Conservation (phyloP, 2,797 vertebrate genomes). For the Corythornis leucogaster region DNA sequence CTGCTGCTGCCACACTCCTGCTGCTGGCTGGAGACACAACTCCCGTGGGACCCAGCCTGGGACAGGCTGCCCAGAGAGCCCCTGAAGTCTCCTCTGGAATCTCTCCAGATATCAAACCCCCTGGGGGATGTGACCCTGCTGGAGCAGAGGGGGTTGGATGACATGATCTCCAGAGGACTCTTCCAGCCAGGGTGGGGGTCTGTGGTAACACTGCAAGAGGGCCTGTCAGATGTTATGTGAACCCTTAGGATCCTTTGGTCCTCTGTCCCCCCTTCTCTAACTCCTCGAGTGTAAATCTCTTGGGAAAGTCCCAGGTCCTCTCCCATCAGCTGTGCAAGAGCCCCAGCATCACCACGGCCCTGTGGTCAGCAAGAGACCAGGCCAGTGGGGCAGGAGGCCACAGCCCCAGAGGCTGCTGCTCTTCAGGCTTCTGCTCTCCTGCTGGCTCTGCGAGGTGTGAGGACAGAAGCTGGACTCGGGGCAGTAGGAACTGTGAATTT, state of each 20-base stretch:
- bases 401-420: not conserved
- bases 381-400: not conserved
- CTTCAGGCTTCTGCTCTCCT: not conserved
- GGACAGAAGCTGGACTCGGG: constrained; percentile 31
- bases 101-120: not conserved
- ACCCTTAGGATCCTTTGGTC: not conserved
- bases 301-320: not conserved
- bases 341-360: not conserved
- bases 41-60: not conserved
- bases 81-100: not conserved
- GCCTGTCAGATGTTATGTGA: not conserved
- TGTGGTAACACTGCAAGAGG: not conserved
- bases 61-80: not conserved
- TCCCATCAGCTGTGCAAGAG: fast-evolving
- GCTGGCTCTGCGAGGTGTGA: not conserved
- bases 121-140: not conserved
- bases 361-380: fast-evolving
- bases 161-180: not conserved
- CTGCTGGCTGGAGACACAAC: not conserved
- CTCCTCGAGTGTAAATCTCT: not conserved
- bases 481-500: constrained; percentile 65
- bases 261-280: not conserved
- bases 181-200: not conserved
- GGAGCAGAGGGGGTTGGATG: not conserved
- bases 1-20: not conserved